Percentiles rank a stretch among this genome's conserved stretches.
phyloP scores from a whole-genome alignment of 2,888 invertebrate species.

The Lacanobia oleracea region DNA sequence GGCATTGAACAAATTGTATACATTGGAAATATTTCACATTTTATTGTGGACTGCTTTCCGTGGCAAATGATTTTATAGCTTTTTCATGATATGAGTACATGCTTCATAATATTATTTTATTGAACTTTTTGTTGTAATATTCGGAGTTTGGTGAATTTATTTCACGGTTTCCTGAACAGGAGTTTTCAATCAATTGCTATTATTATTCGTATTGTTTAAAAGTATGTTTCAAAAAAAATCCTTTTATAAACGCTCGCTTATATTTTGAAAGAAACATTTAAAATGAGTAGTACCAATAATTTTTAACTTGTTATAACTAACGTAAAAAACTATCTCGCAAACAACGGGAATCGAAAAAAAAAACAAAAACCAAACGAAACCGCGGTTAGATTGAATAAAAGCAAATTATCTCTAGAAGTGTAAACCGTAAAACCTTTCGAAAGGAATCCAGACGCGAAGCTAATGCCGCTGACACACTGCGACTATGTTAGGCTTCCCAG shows the following conservation, averaged over 20 bases:
- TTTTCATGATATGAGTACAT: background rate
- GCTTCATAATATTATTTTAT: slow-evolving; percentile 18
- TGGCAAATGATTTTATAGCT: slow-evolving; percentile 25
- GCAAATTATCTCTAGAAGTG: slow-evolving; percentile 31
- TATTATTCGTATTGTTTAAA: slow-evolving; percentile 1
- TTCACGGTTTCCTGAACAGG: background rate
- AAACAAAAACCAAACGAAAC: slow-evolving; percentile 20
- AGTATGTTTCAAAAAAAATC: background rate
- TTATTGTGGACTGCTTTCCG: slow-evolving; percentile 20
- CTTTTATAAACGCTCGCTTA: background rate
- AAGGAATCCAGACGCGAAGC: slow-evolving; percentile 30
- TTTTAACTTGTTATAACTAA: too few relatives aligned
- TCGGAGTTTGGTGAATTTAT: slow-evolving; percentile 10
- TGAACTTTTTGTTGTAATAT: slow-evolving; percentile 4
- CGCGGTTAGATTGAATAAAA: slow-evolving; percentile 32
- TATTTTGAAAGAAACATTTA: background rate
- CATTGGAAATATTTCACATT: slow-evolving; percentile 22
- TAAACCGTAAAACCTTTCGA: slow-evolving; percentile 26
- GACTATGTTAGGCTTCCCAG: background rate
- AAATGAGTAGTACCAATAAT: too few relatives aligned
- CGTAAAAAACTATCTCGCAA: background rate
- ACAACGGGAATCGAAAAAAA: background rate
- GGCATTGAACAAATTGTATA: slow-evolving; percentile 23
- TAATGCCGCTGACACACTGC: slow-evolving; percentile 26
- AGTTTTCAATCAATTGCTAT: slow-evolving; percentile 17